Evolutionary conservation across 2,797 vertebrate species (phyloP).

Genomic region (Gallinago solitaria): DNA sequence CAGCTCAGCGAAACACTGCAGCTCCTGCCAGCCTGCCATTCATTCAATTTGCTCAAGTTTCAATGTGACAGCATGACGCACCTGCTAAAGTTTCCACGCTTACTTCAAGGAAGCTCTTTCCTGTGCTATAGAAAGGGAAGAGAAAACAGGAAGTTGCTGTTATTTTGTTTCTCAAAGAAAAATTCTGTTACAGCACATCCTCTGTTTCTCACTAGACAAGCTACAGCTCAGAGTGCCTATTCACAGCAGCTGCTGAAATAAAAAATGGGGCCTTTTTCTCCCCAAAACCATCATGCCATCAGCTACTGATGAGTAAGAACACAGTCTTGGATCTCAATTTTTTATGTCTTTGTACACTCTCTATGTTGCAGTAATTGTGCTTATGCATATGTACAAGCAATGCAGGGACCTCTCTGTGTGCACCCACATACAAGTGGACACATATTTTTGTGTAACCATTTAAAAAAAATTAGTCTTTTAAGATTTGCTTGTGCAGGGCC

Average conservation of each 20-base stretch:
- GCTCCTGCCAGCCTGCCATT: neutral
- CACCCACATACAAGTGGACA: neutral
- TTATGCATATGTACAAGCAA: neutral
- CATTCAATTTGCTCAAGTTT: neutral
- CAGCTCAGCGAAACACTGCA: neutral
- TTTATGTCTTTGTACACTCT: neutral
- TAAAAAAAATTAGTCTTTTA: neutral
- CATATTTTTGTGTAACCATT: neutral
- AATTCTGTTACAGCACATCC: neutral
- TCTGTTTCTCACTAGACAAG: neutral
- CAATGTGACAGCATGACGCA: slow-evolving; percentile 28
- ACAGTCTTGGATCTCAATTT: neutral
- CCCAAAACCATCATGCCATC: neutral
- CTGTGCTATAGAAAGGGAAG: slow-evolving; percentile 53
- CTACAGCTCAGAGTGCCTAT: neutral
- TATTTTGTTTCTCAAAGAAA: neutral
- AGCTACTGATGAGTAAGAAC: neutral
- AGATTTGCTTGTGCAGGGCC: neutral
- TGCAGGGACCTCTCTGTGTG: neutral
- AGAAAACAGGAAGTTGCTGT: neutral
- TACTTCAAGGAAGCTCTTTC: neutral
- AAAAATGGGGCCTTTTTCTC: neutral
- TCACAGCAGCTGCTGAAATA: slow-evolving; percentile 22
- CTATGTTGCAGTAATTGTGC: neutral
- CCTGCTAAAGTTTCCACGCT: slow-evolving; percentile 65